Conservation (phyloP, 2,888 invertebrate species). For the Leptinotarsa tumamoca region DNA sequence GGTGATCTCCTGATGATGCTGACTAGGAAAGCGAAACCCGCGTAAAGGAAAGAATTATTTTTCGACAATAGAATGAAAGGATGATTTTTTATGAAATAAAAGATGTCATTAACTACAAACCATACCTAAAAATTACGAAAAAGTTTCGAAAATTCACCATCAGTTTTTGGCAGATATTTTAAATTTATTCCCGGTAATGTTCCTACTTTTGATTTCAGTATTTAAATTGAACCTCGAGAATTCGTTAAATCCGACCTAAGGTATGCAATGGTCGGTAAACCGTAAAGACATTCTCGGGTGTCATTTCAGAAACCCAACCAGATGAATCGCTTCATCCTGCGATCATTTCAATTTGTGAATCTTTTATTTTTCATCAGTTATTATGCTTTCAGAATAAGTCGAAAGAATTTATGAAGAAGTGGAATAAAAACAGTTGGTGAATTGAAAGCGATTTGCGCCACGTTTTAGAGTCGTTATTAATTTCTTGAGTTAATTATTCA, state of each 20-base stretch:
- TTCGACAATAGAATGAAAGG: too few relatives aligned
- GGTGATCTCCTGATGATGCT: too few relatives aligned
- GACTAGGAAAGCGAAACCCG: too few relatives aligned
- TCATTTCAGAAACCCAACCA: conserved; percentile 41
- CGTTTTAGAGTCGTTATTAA: background rate
- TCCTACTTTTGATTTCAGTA: conserved; percentile 2
- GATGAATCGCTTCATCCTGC: conserved; percentile 36
- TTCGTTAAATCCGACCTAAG: conserved; percentile 2
- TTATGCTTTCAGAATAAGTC: conserved; percentile 23
- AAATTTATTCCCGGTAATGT: background rate
- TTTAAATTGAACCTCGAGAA: background rate
- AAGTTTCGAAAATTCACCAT: too few relatives aligned
- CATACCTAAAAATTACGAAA: too few relatives aligned
- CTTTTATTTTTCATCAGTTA: conserved; percentile 34
- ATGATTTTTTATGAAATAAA: too few relatives aligned
- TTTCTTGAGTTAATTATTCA: background rate
- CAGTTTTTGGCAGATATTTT: too few relatives aligned
- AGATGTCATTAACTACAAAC: too few relatives aligned
- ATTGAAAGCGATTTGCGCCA: conserved; percentile 10
- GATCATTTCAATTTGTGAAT: conserved; percentile 35
- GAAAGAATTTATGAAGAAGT: conserved; percentile 23
- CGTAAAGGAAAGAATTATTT: too few relatives aligned
- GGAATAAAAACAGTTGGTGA: conserved; percentile 6
- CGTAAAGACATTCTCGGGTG: conserved; percentile 47
- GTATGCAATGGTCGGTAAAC: conserved; percentile 32